Conservation (phyloP, 2,888 invertebrate genomes). For the Drosophila meridiana region DNA sequence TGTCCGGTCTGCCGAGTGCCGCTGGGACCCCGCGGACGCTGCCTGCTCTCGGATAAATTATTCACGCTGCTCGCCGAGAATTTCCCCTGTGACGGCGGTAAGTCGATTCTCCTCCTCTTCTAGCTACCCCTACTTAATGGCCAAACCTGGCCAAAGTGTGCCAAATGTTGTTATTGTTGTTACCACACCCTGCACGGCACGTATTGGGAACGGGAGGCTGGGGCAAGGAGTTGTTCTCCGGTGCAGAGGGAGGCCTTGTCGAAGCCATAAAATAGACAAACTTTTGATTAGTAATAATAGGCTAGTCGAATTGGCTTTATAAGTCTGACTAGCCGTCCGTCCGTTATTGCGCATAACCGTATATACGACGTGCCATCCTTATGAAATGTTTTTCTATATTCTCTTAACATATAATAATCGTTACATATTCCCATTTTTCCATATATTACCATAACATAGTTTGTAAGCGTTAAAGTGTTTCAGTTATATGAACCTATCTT, state of each 20-base stretch:
- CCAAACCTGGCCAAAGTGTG: slow-evolving; percentile 16
- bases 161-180: slow-evolving; percentile 31
- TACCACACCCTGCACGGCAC: background rate
- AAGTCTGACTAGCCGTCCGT: background rate
- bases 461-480: background rate
- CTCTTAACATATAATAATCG: background rate
- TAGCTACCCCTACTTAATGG: slow-evolving; percentile 13
- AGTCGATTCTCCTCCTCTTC: slow-evolving; percentile 36
- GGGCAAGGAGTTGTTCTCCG: background rate
- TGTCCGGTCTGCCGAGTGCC: slow-evolving; percentile 86
- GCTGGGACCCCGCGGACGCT: slow-evolving; percentile 85
- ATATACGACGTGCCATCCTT: too few relatives aligned
- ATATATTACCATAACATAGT: background rate
- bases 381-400: too few relatives aligned
- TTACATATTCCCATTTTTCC: background rate
- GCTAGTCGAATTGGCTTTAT: background rate
- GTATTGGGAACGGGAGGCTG: background rate
- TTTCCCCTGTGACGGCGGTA: slow-evolving; percentile 84
- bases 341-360: background rate
- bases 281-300: background rate
- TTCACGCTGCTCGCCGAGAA: slow-evolving; percentile 84
- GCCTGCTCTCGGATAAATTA: slow-evolving; percentile 86
- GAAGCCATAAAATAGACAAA: background rate
- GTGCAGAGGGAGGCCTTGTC: background rate
- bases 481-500: background rate